phyloP scores from a whole-genome alignment of 2,113 vertebrate genomes.

The Amphiprion percula region DNA sequence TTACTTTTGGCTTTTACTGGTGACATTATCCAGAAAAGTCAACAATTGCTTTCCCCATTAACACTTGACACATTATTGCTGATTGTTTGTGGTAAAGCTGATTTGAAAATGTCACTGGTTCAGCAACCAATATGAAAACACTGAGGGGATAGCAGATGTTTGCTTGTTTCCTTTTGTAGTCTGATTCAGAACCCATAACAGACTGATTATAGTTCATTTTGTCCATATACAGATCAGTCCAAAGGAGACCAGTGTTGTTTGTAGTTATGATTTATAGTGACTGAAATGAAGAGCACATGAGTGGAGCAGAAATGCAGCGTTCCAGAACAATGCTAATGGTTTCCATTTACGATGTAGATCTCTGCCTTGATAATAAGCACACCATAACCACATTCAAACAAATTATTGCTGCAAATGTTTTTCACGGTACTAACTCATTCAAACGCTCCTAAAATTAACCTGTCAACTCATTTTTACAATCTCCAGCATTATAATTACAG shows the following conservation, averaged over 20 bases:
- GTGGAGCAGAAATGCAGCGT: neutral
- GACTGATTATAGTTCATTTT: neutral
- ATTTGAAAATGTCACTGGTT: no score
- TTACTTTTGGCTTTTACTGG: no score
- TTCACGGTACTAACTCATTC: slow-evolving; percentile 7
- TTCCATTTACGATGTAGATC: slow-evolving; percentile 5
- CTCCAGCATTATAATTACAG: neutral
- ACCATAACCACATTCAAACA: slow-evolving; percentile 16
- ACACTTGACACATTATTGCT: no score
- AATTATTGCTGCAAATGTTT: neutral
- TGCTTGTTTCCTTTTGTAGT: slow-evolving; percentile 3
- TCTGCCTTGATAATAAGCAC: neutral
- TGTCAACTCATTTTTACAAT: slow-evolving; percentile 24
- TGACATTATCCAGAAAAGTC: no score
- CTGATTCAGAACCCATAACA: neutral
- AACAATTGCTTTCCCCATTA: no score
- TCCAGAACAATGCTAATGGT: slow-evolving; percentile 5
- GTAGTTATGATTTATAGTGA: slow-evolving; percentile 2
- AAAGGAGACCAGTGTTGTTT: neutral
- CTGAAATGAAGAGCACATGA: neutral
- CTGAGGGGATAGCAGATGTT: neutral
- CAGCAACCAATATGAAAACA: no score
- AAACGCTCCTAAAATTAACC: slow-evolving; percentile 9
- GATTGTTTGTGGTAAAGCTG: no score
- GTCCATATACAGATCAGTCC: neutral